phyloP scores from a whole-genome alignment of 1,140 invertebrate species.

The Brachystomella parvula region DNA sequence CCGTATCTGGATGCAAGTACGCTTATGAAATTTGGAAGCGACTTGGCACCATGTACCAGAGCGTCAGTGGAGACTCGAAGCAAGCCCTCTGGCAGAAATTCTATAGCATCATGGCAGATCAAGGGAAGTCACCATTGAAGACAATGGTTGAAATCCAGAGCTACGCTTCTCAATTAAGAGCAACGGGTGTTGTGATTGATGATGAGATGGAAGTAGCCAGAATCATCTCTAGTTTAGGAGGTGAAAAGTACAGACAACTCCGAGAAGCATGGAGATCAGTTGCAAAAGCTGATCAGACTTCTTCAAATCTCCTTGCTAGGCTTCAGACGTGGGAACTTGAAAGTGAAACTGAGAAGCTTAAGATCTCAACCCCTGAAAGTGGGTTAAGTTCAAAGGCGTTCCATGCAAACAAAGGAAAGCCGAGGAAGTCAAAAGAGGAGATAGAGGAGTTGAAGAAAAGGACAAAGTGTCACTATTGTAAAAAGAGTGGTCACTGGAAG shows the following conservation, averaged over 20 bases:
- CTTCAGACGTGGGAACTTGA: background rate
- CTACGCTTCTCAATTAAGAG: background rate
- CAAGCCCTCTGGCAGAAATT: background rate
- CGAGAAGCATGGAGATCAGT: background rate
- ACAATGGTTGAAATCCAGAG: slow-evolving; percentile 9
- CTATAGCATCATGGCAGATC: background rate
- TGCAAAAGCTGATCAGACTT: background rate
- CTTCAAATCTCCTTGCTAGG: background rate
- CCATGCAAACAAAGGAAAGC: background rate
- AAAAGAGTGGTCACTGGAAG: background rate
- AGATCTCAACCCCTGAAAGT: too few species aligned
- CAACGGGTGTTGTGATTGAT: background rate
- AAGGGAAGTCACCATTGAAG: background rate
- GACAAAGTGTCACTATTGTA: background rate
- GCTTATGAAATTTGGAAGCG: background rate
- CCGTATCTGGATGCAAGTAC: background rate
- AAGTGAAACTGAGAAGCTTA: too few species aligned
- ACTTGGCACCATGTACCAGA: background rate
- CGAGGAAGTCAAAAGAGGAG: background rate
- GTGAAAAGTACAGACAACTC: background rate
- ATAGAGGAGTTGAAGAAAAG: background rate
- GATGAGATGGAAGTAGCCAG: background rate
- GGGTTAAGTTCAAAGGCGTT: background rate
- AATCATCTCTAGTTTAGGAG: background rate
- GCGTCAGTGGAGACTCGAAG: background rate